phyloP scores from a whole-genome alignment of 1,140 invertebrate genomes.

The Ceratina calcarata region DNA sequence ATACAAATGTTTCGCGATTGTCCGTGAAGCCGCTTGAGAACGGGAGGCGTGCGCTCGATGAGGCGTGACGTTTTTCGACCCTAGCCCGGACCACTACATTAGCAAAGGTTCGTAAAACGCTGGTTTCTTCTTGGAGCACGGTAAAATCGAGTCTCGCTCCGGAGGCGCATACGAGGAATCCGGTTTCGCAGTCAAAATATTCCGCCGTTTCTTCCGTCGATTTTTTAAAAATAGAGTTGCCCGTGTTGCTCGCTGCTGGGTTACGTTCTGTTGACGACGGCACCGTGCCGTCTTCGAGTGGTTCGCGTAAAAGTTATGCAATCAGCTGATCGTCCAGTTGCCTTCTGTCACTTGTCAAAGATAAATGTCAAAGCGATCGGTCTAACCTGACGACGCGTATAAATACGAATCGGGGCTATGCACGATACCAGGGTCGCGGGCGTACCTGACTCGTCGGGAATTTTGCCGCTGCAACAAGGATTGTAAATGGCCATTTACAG shows the following conservation, averaged over 20 bases:
- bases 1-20: constrained; percentile 77
- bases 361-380: constrained; percentile 73
- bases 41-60: constrained; percentile 75
- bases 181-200: constrained; percentile 54
- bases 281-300: constrained; percentile 52
- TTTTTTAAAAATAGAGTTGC: constrained; percentile 61
- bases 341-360: constrained; percentile 79
- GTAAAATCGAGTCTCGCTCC: constrained; percentile 48
- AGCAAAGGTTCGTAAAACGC: constrained; percentile 78
- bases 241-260: constrained; percentile 39
- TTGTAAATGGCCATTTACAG: constrained; percentile 41
- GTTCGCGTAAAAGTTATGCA: constrained; percentile 78
- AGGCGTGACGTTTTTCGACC: constrained; percentile 75
- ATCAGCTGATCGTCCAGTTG: constrained; percentile 79
- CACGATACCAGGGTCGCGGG: constrained; percentile 39
- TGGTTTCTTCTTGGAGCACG: constrained; percentile 30
- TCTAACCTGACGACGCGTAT: constrained; percentile 67
- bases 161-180: constrained; percentile 47
- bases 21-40: constrained; percentile 74
- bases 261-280: constrained; percentile 37
- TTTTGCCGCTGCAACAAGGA: not conserved
- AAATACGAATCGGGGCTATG: constrained; percentile 40
- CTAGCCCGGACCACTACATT: constrained; percentile 77
- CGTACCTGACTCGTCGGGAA: constrained; percentile 24
- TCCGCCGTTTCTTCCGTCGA: constrained; percentile 42